Percentiles rank a stretch among this genome's conserved stretches.
phyloP scores from a whole-genome alignment of 1,140 invertebrate genomes.

The Riptortus pedestris region DNA sequence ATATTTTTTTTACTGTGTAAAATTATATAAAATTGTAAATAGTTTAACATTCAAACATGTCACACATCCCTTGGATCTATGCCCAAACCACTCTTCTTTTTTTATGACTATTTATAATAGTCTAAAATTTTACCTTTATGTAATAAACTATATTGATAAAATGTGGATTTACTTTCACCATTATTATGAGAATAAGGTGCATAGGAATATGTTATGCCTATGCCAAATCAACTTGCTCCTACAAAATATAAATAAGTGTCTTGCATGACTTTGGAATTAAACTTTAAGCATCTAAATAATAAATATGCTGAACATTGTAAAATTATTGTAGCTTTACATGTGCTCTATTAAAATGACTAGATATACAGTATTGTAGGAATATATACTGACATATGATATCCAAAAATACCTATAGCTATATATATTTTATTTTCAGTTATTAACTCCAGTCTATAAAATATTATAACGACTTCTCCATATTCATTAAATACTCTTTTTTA shows the following conservation, averaged over 20 bases:
- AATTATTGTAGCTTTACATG: not conserved
- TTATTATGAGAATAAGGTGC: not conserved
- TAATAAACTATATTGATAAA: too few relatives aligned
- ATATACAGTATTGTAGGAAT: constrained; percentile 16
- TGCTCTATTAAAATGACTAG: constrained; percentile 17
- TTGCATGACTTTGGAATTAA: too few relatives aligned
- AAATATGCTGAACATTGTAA: not conserved
- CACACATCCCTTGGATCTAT: not conserved
- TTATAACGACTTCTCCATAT: constrained; percentile 24
- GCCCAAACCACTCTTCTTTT: not conserved
- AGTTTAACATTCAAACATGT: too few relatives aligned
- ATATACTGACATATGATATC: constrained; percentile 29
- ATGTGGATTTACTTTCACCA: too few relatives aligned
- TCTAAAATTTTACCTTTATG: too few relatives aligned
- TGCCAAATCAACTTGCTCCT: not conserved
- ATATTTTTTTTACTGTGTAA: too few relatives aligned
- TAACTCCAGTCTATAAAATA: constrained; percentile 32
- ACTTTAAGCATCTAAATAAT: constrained; percentile 3
- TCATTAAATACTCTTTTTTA: constrained; percentile 28
- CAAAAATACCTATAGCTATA: constrained; percentile 32
- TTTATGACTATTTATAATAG: not conserved
- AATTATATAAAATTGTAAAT: too few relatives aligned
- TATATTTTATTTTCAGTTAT: constrained; percentile 23
- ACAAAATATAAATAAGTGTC: constrained; percentile 2
- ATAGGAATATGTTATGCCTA: not conserved